phyloP scores from a whole-genome alignment of 2,888 invertebrate species.

The Hydropsyche betteni region DNA sequence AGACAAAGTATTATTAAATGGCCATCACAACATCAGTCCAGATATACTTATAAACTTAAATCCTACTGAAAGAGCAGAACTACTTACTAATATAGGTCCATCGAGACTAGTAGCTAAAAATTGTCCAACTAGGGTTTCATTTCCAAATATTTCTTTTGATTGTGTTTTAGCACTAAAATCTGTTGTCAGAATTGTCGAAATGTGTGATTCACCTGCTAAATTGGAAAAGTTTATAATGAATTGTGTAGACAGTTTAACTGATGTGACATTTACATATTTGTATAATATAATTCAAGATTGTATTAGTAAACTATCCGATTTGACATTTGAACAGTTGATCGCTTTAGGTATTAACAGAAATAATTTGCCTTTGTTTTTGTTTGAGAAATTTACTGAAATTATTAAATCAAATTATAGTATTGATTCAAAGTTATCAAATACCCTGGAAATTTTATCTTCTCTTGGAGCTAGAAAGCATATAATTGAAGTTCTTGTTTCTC shows the following conservation, averaged over 20 bases:
- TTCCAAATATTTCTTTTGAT: not conserved
- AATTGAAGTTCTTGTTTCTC: no score
- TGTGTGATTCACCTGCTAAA: constrained; percentile 55
- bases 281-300: not conserved
- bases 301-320: not conserved
- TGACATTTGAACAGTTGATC: constrained; percentile 55
- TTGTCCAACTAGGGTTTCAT: constrained; percentile 56
- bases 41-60: constrained; percentile 59
- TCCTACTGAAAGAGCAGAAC: constrained; percentile 57
- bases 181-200: constrained; percentile 30
- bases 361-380: constrained; percentile 61
- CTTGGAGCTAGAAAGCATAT: not conserved
- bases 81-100: constrained; percentile 59
- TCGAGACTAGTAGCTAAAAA: constrained; percentile 56
- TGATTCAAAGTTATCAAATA: not conserved
- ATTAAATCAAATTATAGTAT: not conserved
- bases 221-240: constrained; percentile 12
- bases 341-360: constrained; percentile 59
- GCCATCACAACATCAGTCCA: constrained; percentile 60
- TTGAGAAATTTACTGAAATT: constrained; percentile 60
- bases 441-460: not conserved
- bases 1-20: constrained; percentile 62
- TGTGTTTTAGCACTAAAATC: not conserved
- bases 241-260: constrained; percentile 20
- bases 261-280: not conserved